Base-by-base conservation (phyloP, 2,888 invertebrate genomes). In the Cheilosia grossa region DNA sequence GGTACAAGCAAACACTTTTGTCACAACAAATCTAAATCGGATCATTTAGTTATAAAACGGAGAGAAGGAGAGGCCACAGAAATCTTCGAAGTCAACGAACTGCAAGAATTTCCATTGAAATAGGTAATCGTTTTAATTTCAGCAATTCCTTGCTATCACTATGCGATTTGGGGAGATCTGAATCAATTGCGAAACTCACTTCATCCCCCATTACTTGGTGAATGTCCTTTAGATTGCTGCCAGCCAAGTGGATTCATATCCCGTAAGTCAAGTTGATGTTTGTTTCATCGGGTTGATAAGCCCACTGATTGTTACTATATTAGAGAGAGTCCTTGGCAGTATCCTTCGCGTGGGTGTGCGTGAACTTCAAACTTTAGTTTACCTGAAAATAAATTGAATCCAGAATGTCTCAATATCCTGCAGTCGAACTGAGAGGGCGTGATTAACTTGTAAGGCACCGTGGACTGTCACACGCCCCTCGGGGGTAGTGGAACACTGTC, bases 91-190 rank as follows among this genome's bases (percentile, higher is more conserved):
- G 54, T 78, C 69, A 78, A 78, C 69, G 69, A 78, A 78, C 78
- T 78, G 24, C 24, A 63, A 49, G 78, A 78, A 70, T 54, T 70
- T 56, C 49, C 69, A 70, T 49, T 47, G 54, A 70, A 58, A 51
- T 78, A 24, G 64, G 77, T 77, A 77, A 77, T 77, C 69, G 54
- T 69, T 70, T 78, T 70, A 70, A 63, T 78, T 69, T 63, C 78
- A 78, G 69, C 78, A 56, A 66, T 78, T 70, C 69, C 47, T 40
- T 53, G 37, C 10, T 47, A 24, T 1, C 24, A 24, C 24, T 51
- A 15, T 5, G 21, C 17, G 10, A 17, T 19, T 51, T 27, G 13
- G 56, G 7, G 15, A 37, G 63, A 44, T 33, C 24, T 5, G 54
- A 78, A 63, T 69, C 69, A 61, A 67, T 47, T 49, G 47, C 24